Evolutionary conservation across 2,888 invertebrate species (phyloP).

Genomic region (Hyalella azteca): DNA sequence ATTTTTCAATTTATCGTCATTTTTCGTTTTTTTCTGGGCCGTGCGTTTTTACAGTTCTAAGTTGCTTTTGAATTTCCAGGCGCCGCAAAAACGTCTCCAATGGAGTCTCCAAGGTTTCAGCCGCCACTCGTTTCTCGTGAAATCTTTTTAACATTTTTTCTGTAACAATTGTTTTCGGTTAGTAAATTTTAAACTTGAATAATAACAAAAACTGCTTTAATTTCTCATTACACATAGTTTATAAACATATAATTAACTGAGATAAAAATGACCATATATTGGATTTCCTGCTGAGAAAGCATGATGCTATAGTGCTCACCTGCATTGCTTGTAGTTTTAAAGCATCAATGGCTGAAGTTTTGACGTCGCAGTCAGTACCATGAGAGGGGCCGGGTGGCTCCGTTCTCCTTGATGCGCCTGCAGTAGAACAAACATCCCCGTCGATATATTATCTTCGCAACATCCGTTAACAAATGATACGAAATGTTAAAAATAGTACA

Average conservation of each 20-base stretch:
- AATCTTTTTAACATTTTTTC: conserved; percentile 13
- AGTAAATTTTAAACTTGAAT: background rate
- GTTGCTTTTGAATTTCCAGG: background rate
- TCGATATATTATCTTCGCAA: no score
- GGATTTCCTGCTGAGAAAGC: background rate
- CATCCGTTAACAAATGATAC: no score
- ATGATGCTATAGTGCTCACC: no score
- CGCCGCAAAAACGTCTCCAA: background rate
- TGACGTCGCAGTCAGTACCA: no score
- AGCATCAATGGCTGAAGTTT: no score
- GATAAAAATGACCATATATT: background rate
- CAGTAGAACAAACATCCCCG: no score
- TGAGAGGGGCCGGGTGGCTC: no score
- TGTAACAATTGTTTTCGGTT: background rate
- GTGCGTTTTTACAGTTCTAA: no score
- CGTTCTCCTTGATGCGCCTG: no score
- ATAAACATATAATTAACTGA: background rate
- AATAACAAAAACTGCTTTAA: background rate
- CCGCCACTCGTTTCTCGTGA: conserved; percentile 5
- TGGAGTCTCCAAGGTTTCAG: background rate
- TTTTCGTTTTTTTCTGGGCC: background rate
- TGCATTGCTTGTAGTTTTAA: no score
- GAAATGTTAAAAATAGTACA: no score
- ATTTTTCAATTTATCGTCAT: background rate
- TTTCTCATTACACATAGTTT: background rate